Conservation (phyloP, 1,140 invertebrate species). For the Batillaria attramentaria region DNA sequence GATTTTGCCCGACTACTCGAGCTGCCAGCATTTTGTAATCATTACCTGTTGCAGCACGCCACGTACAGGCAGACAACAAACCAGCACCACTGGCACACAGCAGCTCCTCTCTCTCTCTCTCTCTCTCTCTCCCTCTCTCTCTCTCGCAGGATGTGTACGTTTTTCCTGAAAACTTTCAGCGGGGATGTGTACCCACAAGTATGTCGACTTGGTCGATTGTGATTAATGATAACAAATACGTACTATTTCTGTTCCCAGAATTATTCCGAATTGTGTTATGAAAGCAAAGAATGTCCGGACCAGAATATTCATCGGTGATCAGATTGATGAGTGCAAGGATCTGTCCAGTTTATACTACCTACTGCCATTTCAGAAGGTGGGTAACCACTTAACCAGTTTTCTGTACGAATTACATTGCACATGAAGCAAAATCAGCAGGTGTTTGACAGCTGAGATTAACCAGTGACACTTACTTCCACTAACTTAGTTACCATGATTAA, state of each 20-base stretch:
- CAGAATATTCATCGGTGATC: conserved; percentile 93
- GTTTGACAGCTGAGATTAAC: too few relatives aligned
- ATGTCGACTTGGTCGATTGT: background rate
- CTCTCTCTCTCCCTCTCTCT: background rate
- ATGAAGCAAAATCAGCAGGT: too few relatives aligned
- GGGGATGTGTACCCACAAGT: background rate
- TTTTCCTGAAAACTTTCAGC: background rate
- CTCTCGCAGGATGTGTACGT: background rate
- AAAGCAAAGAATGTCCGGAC: conserved; percentile 97
- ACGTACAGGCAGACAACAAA: background rate
- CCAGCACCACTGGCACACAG: background rate
- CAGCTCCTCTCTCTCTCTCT: background rate
- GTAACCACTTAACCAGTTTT: too few relatives aligned
- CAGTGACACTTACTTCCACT: too few relatives aligned
- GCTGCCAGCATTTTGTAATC: background rate
- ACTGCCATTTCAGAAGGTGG: conserved; percentile 90
- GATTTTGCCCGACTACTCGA: background rate
- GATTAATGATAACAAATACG: conserved; percentile 32
- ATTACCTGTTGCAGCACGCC: background rate
- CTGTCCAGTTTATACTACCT: conserved; percentile 95
- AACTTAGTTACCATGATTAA: too few relatives aligned
- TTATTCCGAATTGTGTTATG: conserved; percentile 96
- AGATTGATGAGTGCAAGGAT: conserved; percentile 95
- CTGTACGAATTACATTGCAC: too few relatives aligned
- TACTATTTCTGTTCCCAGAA: conserved; percentile 68